Evolutionary conservation across 2,797 vertebrate genomes (phyloP), one percentile per base, ranked within the genome.

Genomic region (Mormyrus hasselquistii): DNA sequence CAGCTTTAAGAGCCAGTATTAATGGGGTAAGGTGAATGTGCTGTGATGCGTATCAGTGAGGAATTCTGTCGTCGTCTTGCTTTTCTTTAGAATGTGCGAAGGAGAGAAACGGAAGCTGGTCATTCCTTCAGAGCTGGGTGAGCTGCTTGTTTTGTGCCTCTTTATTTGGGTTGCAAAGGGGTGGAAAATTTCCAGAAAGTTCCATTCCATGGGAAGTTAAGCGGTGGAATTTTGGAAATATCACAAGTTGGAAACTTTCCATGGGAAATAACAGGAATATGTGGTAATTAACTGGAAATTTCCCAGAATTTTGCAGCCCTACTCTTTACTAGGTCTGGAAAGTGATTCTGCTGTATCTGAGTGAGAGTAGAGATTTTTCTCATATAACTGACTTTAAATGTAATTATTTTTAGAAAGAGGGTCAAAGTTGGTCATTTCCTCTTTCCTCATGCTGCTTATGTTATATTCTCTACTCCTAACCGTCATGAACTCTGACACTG

Each of bases 61-160:
- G 9, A 59, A 52, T 87, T 55, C 14, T 22, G 41, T 53, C 6
- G 14, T 34, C 19, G 12, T 84, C 52, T 25, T 29, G 50, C 53
- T 49, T 38, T 55, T 52, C 16, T 53, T n/a, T 10, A 83, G 52
- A 22, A 95, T 96, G 95, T 96, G 95, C 59, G 95, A 96, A 55
- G 95, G 95, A 22, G 95, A 95, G 89, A 95, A 95, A 90, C 92
- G 95, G 91, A 96, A 96, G 89, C 88, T 95, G 89, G 95, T 95
- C 89, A 95, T 96, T 90, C 95, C 95, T 0, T 94, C 95, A 0
- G 95, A 96, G 84, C 92, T 96, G 34, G 95, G 95, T 96, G 91
- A 93, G 93, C 83, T 8, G 7, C 0, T 10, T 16, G 12, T 29
- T 29, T 73, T 38, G 2, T 29, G 14, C 29, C 29, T 34, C 10